These are phyloP conservation scores for Diglossa cyanea DNA, from an alignment of 2,797 vertebrate genomes.

Conservation along the genomic window DNA sequence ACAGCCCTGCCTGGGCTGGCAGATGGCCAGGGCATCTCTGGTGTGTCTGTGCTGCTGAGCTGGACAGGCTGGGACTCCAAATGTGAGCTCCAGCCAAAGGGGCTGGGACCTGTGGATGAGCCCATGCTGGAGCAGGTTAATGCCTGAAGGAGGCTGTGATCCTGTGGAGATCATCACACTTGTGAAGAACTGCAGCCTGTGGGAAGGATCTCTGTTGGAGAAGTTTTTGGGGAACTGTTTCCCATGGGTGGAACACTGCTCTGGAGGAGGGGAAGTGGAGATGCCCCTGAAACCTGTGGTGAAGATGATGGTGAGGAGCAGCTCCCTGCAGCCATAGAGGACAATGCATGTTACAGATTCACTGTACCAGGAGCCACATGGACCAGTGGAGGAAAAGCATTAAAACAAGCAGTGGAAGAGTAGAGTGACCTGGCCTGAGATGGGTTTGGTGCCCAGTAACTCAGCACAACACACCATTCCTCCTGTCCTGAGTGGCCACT, in stretches of 20 bases:
- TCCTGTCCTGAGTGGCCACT: not conserved
- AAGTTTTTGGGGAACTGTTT: not conserved
- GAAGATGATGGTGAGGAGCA: not conserved
- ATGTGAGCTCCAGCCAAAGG: not conserved
- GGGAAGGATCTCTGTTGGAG: fast-evolving
- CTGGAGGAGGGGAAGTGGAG: not conserved
- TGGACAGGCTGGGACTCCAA: not conserved
- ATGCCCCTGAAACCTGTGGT: not conserved
- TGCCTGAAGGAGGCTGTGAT: not conserved
- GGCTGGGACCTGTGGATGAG: not conserved
- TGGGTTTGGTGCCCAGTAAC: not conserved
- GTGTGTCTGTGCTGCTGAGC: not conserved
- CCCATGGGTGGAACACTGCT: not conserved
- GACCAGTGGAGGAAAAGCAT: not conserved
- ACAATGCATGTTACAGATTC: not conserved
- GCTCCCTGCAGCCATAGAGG: not conserved
- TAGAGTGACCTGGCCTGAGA: not conserved
- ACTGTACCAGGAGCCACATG: not conserved
- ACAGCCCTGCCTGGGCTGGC: not conserved
- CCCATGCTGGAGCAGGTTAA: not conserved
- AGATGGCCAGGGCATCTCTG: not conserved
- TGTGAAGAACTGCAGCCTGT: not conserved
- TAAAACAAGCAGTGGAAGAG: not conserved
- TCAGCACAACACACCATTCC: not conserved
- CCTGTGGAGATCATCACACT: fast-evolving